A percentile compares a stretch with the other conserved stretches of the same genome.
phyloP scores from a whole-genome alignment of 1,140 invertebrate species.

The Bombus turneri region DNA sequence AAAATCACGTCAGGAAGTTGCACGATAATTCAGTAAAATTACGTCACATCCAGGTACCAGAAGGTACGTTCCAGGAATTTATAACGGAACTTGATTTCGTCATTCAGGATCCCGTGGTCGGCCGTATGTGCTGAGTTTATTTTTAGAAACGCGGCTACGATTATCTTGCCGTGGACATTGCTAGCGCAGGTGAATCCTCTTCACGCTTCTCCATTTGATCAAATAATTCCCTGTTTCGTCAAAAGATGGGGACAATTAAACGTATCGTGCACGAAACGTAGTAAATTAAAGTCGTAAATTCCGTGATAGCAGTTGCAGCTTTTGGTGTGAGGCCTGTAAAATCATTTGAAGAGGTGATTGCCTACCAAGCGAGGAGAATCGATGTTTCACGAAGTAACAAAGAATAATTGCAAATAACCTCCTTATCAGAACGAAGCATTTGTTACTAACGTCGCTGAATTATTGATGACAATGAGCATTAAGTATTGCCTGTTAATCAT shows the following conservation, averaged over 20 bases:
- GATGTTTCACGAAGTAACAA: neutral
- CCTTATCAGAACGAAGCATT: neutral
- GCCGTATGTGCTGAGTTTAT: constrained; percentile 44
- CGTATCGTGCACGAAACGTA: neutral
- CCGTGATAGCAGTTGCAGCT: neutral
- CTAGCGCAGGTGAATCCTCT: constrained; percentile 7
- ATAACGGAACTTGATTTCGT: constrained; percentile 67
- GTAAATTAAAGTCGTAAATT: neutral
- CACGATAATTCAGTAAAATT: constrained; percentile 47
- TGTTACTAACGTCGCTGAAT: neutral
- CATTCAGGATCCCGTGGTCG: constrained; percentile 64
- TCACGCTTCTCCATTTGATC: neutral
- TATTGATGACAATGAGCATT: neutral
- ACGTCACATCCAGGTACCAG: constrained; percentile 51
- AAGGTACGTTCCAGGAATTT: constrained; percentile 61
- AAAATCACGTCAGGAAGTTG: neutral
- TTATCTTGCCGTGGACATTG: constrained; percentile 9
- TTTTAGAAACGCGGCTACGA: constrained; percentile 55
- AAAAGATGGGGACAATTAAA: neutral
- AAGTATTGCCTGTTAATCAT: neutral
- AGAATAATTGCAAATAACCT: neutral
- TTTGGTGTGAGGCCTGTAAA: neutral
- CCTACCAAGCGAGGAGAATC: neutral
- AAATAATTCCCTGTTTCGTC: neutral
- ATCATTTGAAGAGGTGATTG: neutral